phyloP scores from a whole-genome alignment of 2,113 vertebrate genomes.

The Capreolus pygargus region DNA sequence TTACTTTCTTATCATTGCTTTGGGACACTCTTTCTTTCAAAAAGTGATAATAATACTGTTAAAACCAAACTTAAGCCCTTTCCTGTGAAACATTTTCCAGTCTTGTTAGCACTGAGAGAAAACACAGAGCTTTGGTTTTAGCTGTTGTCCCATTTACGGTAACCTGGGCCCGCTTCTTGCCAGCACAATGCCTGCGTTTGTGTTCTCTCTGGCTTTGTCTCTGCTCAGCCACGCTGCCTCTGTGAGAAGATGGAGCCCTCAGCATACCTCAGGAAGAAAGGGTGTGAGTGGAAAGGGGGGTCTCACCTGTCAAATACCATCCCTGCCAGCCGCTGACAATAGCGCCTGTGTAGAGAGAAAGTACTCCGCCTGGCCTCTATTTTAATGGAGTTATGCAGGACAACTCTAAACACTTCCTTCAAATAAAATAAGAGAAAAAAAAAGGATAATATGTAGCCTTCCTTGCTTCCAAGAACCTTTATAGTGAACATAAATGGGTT shows the following conservation, averaged over 20 bases:
- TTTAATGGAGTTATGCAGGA: not conserved
- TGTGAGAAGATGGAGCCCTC: not conserved
- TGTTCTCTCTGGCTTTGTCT: not conserved
- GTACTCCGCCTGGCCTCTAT: not conserved
- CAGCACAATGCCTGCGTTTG: accelerated
- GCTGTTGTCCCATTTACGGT: not conserved
- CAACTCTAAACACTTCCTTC: not conserved
- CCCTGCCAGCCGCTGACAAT: not conserved
- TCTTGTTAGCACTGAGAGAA: not conserved
- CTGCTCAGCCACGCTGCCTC: not conserved
- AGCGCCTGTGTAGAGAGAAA: not conserved
- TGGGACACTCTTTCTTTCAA: not conserved
- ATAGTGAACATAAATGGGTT: not conserved
- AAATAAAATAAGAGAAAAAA: not conserved
- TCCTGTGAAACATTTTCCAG: not conserved
- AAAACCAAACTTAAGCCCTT: not conserved
- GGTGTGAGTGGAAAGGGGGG: not conserved
- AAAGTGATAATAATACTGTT: not conserved
- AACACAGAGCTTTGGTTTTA: not conserved
- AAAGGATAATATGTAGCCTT: not conserved
- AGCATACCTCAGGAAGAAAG: not conserved
- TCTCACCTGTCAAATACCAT: not conserved
- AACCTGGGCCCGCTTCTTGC: not conserved
- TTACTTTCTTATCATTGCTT: not conserved
- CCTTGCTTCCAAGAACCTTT: not conserved